Conservation (phyloP, 1,140 invertebrate genomes). For the Ceratitis capitata region DNA sequence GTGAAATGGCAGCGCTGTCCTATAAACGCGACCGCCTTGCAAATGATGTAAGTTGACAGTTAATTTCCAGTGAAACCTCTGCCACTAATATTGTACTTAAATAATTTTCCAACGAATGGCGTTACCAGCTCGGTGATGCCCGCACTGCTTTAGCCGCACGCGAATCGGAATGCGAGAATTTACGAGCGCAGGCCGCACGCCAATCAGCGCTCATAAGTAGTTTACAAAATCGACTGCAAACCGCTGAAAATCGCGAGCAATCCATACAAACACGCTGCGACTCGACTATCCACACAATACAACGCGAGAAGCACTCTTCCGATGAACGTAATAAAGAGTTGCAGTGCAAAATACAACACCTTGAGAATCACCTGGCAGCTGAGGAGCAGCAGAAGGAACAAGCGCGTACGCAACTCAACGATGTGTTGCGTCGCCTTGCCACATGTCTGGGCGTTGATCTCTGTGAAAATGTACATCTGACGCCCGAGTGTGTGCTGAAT, state of each 20-base stretch:
- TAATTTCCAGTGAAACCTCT: not conserved
- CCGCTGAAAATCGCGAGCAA: conserved; percentile 79
- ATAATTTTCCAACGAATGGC: no score
- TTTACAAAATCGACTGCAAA: conserved; percentile 80
- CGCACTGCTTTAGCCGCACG: conserved; percentile 52
- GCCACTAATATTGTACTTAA: not conserved
- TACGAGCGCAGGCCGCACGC: conserved; percentile 81
- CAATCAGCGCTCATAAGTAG: conserved; percentile 82
- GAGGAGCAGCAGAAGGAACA: conserved; percentile 76
- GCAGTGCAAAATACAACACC: conserved; percentile 75
- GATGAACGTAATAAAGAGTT: conserved; percentile 81
- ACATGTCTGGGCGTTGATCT: conserved; percentile 75
- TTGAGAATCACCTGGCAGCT: conserved; percentile 75
- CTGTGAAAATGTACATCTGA: conserved; percentile 70
- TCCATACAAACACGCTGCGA: conserved; percentile 75
- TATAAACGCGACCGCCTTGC: conserved; percentile 83
- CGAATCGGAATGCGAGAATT: conserved; percentile 60
- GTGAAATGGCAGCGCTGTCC: conserved; percentile 81
- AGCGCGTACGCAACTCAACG: conserved; percentile 72
- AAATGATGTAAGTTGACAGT: conserved; percentile 71
- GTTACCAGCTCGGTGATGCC: conserved; percentile 51
- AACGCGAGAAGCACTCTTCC: conserved; percentile 77
- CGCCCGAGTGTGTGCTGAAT: conserved; percentile 74
- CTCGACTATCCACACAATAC: conserved; percentile 75
- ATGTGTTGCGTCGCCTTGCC: conserved; percentile 75